Percentiles rank a stretch among this genome's conserved stretches.
phyloP scores from a whole-genome alignment of 2,888 invertebrate species.

The Drosophila nr. medialis region DNA sequence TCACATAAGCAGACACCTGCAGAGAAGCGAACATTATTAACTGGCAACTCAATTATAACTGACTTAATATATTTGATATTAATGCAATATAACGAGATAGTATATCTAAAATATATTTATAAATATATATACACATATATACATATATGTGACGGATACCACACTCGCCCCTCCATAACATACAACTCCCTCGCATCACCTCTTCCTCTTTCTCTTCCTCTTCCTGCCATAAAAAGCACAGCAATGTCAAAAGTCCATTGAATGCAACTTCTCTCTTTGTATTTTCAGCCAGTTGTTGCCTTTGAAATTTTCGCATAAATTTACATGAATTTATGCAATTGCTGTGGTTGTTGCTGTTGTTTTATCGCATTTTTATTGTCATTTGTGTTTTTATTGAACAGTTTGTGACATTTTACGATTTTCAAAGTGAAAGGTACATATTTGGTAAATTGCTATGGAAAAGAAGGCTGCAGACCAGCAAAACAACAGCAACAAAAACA shows the following conservation, averaged over 20 bases:
- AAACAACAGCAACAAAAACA: background rate
- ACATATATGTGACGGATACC: background rate
- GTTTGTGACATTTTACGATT: constrained; percentile 72
- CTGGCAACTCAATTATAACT: constrained; percentile 5
- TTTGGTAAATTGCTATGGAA: constrained; percentile 67
- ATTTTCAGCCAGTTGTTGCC: constrained; percentile 35
- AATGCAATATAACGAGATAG: background rate
- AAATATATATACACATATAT: background rate
- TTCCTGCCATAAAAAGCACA: background rate
- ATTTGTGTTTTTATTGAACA: constrained; percentile 67
- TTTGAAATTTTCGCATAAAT: constrained; percentile 69
- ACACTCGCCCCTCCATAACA: background rate
- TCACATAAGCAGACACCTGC: constrained; percentile 12
- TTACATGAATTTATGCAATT: constrained; percentile 71
- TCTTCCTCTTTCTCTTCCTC: background rate
- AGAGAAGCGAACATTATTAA: constrained; percentile 6
- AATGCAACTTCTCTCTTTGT: constrained; percentile 34
- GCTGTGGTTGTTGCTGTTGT: constrained; percentile 29
- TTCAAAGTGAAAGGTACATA: constrained; percentile 72
- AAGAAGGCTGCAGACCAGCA: constrained; percentile 31
- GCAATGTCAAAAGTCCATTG: constrained; percentile 36
- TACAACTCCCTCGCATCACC: background rate
- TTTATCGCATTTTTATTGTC: constrained; percentile 67
- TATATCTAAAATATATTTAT: no score
- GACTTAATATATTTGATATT: constrained; percentile 15